Base-by-base conservation (phyloP, 2,888 invertebrate species). In the Branchipolynoe longqiensis region DNA sequence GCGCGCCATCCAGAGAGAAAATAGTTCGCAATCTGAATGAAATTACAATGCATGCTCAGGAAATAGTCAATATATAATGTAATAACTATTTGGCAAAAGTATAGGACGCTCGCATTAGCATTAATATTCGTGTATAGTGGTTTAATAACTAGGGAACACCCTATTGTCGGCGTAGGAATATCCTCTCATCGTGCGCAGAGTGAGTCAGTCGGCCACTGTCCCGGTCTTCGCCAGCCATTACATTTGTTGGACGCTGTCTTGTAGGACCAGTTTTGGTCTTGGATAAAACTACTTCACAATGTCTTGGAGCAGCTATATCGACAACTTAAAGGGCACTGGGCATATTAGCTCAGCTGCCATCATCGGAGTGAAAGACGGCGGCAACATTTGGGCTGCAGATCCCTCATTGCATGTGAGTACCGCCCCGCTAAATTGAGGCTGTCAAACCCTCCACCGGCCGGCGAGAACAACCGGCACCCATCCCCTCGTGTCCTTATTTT, bases 231-330 rank as follows among this genome's bases (percentile, higher is more conserved):
- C 18, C 56, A 1, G 56, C 3, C 18, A 48, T 56, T 56, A 1
- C n/a, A 3, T 56, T 22, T 56, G n/a, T 56, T 56, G 56, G 22
- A 22, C 22, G 56, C 25, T 56, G n/a, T 56, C 25, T 56, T 2
- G n/a, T 2, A n/a, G 56, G 56, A 56, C 56, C 25, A 56, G 56
- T 25, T 14, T 3, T 3, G 56, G 56, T n/a, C 56, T 25, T 56
- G 25, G n/a, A 56, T 12, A n/a, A n/a, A 56, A 62, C 22, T 1
- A 3, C 31, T 12, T 25, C 62, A 62, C 22, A 3, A 62, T 62
- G 62, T 62, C 62, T 62, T 62, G 62, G 62, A 31, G 28, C 62
- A 14, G 28, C 28, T 62, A 62, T 28, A n/a, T 62, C 28, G 31
- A 25, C 62, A 62, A 62, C 31, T 62, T 62, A 31, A 18, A 62